phyloP scores from a whole-genome alignment of 2,797 vertebrate genomes.

The Phyllotis vaccarum region DNA sequence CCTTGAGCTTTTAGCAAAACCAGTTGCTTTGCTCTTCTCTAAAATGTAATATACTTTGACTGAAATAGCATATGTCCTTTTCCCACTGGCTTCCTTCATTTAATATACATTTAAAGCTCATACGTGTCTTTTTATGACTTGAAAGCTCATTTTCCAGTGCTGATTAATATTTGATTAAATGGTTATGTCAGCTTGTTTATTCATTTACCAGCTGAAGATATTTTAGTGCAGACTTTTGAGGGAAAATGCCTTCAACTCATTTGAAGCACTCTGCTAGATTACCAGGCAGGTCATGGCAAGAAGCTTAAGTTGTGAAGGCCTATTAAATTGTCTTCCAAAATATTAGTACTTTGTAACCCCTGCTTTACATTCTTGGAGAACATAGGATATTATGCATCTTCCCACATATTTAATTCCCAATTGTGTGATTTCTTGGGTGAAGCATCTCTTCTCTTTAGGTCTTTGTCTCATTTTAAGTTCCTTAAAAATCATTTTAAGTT shows the following conservation, averaged over 20 bases:
- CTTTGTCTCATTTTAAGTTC: background rate
- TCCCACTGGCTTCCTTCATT: background rate
- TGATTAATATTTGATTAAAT: background rate
- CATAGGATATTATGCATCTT: background rate
- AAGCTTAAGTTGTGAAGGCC: background rate
- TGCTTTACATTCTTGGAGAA: background rate
- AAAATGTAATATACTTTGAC: background rate
- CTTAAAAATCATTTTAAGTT: background rate
- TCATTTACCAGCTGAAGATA: background rate
- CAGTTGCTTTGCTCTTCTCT: background rate
- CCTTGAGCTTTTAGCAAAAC: background rate
- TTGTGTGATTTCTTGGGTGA: background rate
- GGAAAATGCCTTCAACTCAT: background rate
- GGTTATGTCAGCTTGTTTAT: background rate
- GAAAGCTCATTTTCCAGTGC: slow-evolving; percentile 9
- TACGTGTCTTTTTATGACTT: background rate
- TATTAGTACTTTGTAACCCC: background rate
- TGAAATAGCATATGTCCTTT: background rate
- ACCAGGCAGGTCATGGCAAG: background rate
- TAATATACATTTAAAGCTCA: slow-evolving; percentile 22
- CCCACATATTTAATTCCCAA: background rate
- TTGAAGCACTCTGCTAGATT: background rate
- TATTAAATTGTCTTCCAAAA: background rate
- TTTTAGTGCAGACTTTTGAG: background rate
- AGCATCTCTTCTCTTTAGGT: background rate